These are phyloP conservation scores for Cotesia chilonis DNA, from an alignment of 1,140 invertebrate species.

Conservation along the genomic window DNA sequence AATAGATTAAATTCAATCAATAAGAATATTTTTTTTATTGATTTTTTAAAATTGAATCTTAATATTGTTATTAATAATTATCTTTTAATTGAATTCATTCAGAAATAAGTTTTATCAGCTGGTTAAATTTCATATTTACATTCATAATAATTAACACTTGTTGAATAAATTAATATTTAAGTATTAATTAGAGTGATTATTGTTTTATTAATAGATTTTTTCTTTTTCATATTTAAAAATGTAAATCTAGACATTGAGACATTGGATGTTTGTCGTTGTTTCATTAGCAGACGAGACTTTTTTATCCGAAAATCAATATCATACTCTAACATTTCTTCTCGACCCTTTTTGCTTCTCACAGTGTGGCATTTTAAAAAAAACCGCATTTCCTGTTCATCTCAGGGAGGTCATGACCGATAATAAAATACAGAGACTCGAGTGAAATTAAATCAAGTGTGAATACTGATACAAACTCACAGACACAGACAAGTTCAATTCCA, in stretches of 20 bases:
- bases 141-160: too few relatives aligned
- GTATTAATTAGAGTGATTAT: too few relatives aligned
- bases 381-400: slow-evolving; percentile 6
- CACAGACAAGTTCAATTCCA: not conserved
- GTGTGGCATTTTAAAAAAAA: slow-evolving; percentile 2
- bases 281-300: not conserved
- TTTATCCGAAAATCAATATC: slow-evolving; percentile 17
- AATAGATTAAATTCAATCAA: too few relatives aligned
- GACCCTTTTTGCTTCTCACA: not conserved
- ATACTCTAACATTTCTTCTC: not conserved
- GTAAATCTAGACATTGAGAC: not conserved
- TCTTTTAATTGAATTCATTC: too few relatives aligned
- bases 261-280: not conserved
- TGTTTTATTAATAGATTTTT: too few relatives aligned
- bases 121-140: too few relatives aligned
- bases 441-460: slow-evolving; percentile 5
- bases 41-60: too few relatives aligned
- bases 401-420: slow-evolving; percentile 12
- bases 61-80: too few relatives aligned
- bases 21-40: too few relatives aligned
- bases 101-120: too few relatives aligned
- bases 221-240: too few relatives aligned
- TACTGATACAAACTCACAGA: not conserved
- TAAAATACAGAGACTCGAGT: not conserved
- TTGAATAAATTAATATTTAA: too few relatives aligned